Percentiles rank a stretch among this genome's conserved stretches.
These are phyloP conservation scores for Agrochola litura DNA, from an alignment of 2,888 invertebrate genomes.

Conservation along the genomic window DNA sequence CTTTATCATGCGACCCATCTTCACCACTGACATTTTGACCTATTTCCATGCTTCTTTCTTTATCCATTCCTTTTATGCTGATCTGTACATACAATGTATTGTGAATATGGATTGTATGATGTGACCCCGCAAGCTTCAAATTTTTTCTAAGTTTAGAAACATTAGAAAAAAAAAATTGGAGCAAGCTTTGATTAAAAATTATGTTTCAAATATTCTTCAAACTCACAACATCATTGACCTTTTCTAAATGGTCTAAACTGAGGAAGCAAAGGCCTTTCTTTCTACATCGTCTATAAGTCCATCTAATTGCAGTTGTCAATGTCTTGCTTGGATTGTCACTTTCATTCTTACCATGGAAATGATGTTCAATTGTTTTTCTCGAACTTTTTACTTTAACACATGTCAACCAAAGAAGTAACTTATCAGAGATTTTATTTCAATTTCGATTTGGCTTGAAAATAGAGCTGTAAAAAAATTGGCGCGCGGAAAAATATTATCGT, in stretches of 20 bases:
- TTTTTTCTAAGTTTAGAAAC: not conserved
- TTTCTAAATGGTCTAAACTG: too few species aligned
- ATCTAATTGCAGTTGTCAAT: not conserved
- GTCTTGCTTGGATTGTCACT: not conserved
- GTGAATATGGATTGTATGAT: not conserved
- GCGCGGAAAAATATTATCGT: too few species aligned
- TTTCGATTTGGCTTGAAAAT: too few species aligned
- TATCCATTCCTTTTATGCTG: slow-evolving; percentile 1
- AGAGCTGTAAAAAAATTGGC: too few species aligned
- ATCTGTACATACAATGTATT: not conserved
- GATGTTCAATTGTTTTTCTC: too few species aligned
- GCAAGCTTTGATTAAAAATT: too few species aligned
- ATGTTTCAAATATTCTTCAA: not conserved
- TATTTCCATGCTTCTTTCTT: slow-evolving; percentile 16
- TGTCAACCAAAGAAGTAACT: too few species aligned
- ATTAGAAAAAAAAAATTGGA: too few species aligned
- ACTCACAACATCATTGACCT: not conserved
- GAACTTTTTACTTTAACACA: too few species aligned
- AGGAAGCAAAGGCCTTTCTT: not conserved
- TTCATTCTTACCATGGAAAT: not conserved
- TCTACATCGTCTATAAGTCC: not conserved
- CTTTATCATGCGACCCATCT: slow-evolving; percentile 38
- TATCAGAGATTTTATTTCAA: too few species aligned
- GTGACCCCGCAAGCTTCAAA: not conserved
- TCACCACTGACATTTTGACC: slow-evolving; percentile 10